Evolutionary conservation across 2,113 vertebrate species (phyloP), one percentile per base, ranked within the genome.

Genomic region (Actenoides hombroni): DNA sequence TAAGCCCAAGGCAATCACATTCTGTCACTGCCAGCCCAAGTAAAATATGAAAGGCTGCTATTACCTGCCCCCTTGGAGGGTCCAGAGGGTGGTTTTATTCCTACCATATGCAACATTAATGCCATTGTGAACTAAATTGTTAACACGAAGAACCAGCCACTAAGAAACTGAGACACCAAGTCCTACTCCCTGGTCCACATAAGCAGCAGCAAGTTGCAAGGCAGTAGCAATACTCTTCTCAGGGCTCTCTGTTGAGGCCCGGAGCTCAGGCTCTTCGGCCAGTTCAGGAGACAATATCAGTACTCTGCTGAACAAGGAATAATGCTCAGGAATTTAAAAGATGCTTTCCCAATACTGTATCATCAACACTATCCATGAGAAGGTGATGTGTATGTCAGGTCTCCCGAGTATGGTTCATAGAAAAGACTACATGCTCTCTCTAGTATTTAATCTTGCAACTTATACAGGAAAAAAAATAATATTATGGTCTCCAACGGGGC

Each of bases 101-200:
- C 76, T 74, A n/a, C 64, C 17, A 13, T 2, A 48, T 29, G 35
- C 40, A 74, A 40, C 37, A 26, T 8, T 16, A n/a, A 11, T 29
- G 78, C 35, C 24, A 17, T 42, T 88, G 74, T 51, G 59, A 93
- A 77, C 42, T 8, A 8, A 57, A 16, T 3, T 25, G 29, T 28
- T 63, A 54, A 20, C 5, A 18, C 19, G 6, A 40, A 63, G 51
- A 42, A 53, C 1, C 17, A 56, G 39, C 5, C 42, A 42, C 31
- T 48, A 19, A 46, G 68, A 75, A 59, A 40, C 4, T 1, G 63
- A 57, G 16, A 73, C 13, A 57, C 24, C 6, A 19, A 46, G 42
- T 40, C 24, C 35, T 31, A 17, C 10, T 28, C 5, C 21, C 21
- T 5, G 0, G 5, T n/a, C 31, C 53, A 9, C 0, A 1, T 25